phyloP scores from a whole-genome alignment of 2,888 invertebrate genomes.

The Epirrhoe alternata region DNA sequence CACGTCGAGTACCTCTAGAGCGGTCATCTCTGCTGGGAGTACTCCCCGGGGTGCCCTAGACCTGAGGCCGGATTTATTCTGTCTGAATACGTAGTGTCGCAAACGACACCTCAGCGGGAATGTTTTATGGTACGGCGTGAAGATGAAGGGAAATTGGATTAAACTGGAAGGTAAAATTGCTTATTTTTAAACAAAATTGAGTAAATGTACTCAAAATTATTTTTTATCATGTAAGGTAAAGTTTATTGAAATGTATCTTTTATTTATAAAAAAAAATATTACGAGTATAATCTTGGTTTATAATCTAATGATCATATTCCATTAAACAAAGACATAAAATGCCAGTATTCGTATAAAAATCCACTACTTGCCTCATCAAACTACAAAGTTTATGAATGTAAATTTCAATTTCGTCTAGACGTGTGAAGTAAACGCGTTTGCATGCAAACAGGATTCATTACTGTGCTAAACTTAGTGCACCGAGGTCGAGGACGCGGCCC shows the following conservation, averaged over 20 bases:
- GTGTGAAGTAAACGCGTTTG: constrained; percentile 65
- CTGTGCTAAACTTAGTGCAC: constrained; percentile 44
- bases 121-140: constrained; percentile 67
- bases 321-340: too few relatives aligned
- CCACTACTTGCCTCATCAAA: constrained; percentile 20
- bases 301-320: too few relatives aligned
- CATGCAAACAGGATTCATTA: constrained; percentile 75
- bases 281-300: too few relatives aligned
- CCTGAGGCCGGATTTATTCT: constrained; percentile 79
- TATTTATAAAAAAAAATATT: too few relatives aligned
- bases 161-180: constrained; percentile 51
- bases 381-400: constrained; percentile 62
- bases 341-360: constrained; percentile 9
- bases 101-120: constrained; percentile 74
- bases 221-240: too few relatives aligned
- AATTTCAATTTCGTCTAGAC: constrained; percentile 76
- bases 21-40: constrained; percentile 81
- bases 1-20: constrained; percentile 75
- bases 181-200: constrained; percentile 9
- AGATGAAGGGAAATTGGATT: constrained; percentile 68
- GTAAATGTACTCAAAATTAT: neutral
- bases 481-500: constrained; percentile 30
- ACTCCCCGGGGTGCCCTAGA: constrained; percentile 79
- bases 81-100: constrained; percentile 69
- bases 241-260: too few relatives aligned